phyloP scores from a whole-genome alignment of 2,888 invertebrate genomes.

The Chirona hameri region DNA sequence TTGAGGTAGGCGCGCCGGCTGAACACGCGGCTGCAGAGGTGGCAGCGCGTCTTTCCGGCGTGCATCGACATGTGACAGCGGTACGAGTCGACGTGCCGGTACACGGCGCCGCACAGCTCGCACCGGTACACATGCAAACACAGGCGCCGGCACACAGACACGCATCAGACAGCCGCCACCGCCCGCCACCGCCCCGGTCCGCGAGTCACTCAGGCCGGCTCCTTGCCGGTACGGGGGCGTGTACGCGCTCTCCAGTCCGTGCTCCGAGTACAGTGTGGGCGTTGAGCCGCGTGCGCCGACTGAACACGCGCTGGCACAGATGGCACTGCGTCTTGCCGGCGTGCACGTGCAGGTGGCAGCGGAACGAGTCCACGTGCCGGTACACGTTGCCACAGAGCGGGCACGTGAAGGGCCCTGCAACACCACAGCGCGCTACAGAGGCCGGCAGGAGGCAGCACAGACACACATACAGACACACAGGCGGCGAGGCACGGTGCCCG shows the following conservation, averaged over 20 bases:
- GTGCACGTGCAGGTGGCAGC: conserved; percentile 24
- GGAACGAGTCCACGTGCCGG: conserved; percentile 1
- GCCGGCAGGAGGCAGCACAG: not conserved
- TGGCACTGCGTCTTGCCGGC: not conserved
- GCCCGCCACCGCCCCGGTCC: not conserved
- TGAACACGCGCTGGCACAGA: not conserved
- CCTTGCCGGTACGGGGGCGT: not conserved
- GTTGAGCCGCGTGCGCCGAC: conserved; percentile 1
- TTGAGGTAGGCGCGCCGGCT: conserved; percentile 12
- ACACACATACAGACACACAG: not conserved
- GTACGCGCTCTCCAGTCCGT: not conserved
- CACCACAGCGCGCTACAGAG: not conserved
- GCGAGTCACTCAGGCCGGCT: not conserved
- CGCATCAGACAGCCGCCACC: not conserved
- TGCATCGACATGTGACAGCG: conserved; percentile 9
- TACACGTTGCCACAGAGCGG: not conserved
- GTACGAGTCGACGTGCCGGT: conserved; percentile 9
- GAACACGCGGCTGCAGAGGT: not conserved
- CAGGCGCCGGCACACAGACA: not conserved
- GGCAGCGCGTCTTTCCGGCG: conserved; percentile 24
- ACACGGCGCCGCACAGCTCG: not conserved
- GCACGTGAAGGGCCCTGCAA: conserved; percentile 14
- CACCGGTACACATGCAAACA: not conserved
- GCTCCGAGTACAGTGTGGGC: not conserved
- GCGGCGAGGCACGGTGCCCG: not conserved